phyloP scores from a whole-genome alignment of 2,888 invertebrate genomes.

The Trypoxylon attenuatum region DNA sequence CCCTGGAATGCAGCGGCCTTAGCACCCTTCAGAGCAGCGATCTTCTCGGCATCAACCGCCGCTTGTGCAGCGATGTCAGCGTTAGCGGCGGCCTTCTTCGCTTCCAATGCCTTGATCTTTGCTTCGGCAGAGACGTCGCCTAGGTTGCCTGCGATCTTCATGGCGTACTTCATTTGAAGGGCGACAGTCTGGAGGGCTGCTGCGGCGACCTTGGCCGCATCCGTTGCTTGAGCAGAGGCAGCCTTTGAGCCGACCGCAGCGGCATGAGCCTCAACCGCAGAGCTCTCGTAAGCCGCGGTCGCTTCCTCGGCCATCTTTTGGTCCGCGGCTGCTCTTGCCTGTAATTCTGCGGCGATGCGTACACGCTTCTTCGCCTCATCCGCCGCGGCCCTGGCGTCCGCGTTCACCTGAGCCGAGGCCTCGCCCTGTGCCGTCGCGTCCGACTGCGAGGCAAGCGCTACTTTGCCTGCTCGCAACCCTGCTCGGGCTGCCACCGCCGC shows the following conservation, averaged over 20 bases:
- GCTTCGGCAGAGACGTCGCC: slow-evolving; percentile 10
- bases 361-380: neutral
- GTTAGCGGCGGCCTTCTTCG: neutral
- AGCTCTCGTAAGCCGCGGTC: neutral
- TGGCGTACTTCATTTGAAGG: slow-evolving; percentile 2
- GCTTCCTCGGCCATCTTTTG: neutral
- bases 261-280: slow-evolving; percentile 3
- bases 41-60: neutral
- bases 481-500: slow-evolving; percentile 1
- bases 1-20: slow-evolving; percentile 8
- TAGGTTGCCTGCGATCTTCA: neutral
- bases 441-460: neutral
- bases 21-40: neutral
- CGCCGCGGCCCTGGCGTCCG: neutral
- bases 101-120: neutral
- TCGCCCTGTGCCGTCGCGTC: neutral
- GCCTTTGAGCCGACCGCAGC: neutral
- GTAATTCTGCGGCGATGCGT: neutral
- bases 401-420: neutral
- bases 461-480: slow-evolving; percentile 5
- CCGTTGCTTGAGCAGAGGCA: neutral
- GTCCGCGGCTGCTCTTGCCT: slow-evolving; percentile 1
- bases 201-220: neutral
- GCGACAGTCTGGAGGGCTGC: neutral
- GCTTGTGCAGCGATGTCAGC: neutral